Conservation (phyloP, 2,888 invertebrate species). For the Epistrophe eligans region DNA sequence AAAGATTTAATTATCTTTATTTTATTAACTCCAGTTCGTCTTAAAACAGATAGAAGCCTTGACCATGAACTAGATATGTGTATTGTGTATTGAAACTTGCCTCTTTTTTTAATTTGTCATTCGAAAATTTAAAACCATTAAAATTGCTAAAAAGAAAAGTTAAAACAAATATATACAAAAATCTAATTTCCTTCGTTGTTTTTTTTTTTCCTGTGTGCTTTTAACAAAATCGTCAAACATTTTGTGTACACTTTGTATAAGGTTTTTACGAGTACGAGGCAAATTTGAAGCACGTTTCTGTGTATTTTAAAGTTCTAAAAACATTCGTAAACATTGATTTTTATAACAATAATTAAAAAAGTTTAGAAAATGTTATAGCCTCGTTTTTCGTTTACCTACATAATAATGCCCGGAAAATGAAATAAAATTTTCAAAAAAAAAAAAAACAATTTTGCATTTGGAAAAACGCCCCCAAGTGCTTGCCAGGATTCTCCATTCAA, state of each 20-base stretch:
- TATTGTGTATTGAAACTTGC: no score
- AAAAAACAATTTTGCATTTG: not conserved
- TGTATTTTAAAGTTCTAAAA: not conserved
- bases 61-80: no score
- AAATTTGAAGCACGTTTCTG: not conserved
- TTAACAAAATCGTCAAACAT: conserved; percentile 8
- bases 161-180: not conserved
- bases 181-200: no score
- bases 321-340: conserved; percentile 48
- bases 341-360: conserved; percentile 56
- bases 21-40: no score
- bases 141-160: not conserved
- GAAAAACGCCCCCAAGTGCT: not conserved
- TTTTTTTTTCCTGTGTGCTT: not conserved
- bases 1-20: no score
- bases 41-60: no score
- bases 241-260: conserved; percentile 1
- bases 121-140: not conserved
- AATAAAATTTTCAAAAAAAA: conserved; percentile 9
- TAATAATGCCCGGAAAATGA: not conserved
- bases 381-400: conserved; percentile 12
- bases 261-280: conserved; percentile 6
- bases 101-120: no score
- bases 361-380: conserved; percentile 34
- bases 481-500: conserved; percentile 1